Evolutionary conservation across 2,888 invertebrate species (phyloP).

Genomic region (Abrostola triplasia): DNA sequence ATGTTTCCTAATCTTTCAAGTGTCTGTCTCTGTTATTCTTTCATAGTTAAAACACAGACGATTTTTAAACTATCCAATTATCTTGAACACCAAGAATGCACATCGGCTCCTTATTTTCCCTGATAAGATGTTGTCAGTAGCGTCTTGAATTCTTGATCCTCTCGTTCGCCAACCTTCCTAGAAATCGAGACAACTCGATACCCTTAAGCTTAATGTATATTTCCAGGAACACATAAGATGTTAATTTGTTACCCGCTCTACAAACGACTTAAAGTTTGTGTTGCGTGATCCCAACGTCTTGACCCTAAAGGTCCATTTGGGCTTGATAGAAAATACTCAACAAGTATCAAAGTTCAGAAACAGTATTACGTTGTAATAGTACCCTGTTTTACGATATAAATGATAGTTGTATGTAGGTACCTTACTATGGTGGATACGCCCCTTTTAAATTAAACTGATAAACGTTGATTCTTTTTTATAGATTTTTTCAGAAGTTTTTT

Average conservation of each 20-base stretch:
- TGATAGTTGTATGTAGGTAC: too few relatives aligned
- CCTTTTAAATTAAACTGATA: too few relatives aligned
- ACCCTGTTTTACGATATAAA: background rate
- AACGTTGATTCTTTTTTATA: too few relatives aligned
- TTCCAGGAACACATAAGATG: background rate
- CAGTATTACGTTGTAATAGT: background rate
- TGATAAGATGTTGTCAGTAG: too few relatives aligned
- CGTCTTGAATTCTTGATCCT: background rate
- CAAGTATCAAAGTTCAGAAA: background rate
- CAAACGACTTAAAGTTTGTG: conserved; percentile 2
- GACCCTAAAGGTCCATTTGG: conserved; percentile 1
- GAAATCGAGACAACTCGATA: background rate
- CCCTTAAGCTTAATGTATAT: background rate
- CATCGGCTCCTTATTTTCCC: too few relatives aligned
- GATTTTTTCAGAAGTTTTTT: too few relatives aligned
- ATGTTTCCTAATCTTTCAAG: too few relatives aligned
- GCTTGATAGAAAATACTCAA: background rate
- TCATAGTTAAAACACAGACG: too few relatives aligned
- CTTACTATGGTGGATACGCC: too few relatives aligned
- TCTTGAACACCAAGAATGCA: too few relatives aligned
- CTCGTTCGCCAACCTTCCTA: background rate
- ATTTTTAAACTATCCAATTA: too few relatives aligned
- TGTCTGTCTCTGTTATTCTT: too few relatives aligned
- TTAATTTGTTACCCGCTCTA: background rate
- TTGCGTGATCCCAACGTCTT: background rate